A percentile compares a stretch with the other conserved stretches of the same genome.
Evolutionary conservation across 2,797 vertebrate genomes (phyloP).

Genomic region (Acomys russatus): DNA sequence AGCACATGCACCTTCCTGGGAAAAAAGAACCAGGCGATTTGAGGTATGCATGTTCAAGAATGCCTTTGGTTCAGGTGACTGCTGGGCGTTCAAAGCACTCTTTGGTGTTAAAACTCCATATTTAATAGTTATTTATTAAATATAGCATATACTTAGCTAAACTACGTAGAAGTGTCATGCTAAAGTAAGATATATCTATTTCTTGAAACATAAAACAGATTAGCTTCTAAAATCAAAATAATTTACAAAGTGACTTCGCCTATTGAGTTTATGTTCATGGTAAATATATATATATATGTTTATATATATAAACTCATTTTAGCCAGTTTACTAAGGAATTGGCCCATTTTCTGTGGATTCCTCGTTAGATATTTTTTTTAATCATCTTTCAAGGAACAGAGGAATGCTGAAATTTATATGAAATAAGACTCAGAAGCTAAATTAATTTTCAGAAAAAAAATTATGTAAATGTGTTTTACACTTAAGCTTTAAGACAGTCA

Average conservation of each 20-base stretch:
- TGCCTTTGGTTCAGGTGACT: slow-evolving; percentile 58
- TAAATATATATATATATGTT: slow-evolving; percentile 45
- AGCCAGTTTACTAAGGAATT: slow-evolving; percentile 58
- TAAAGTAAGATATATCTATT: slow-evolving; percentile 18
- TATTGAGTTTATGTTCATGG: slow-evolving; percentile 55
- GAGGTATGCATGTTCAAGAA: slow-evolving; percentile 86
- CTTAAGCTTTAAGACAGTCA: slow-evolving; percentile 40
- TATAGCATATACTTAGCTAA: not conserved
- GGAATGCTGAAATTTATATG: slow-evolving; percentile 55
- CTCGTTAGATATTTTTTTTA: slow-evolving; percentile 30
- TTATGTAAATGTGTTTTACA: not conserved
- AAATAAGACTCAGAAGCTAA: slow-evolving; percentile 33
- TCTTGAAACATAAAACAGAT: slow-evolving; percentile 66
- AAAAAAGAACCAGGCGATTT: slow-evolving; percentile 62
- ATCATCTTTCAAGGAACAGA: slow-evolving; percentile 29
- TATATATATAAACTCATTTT: slow-evolving; percentile 50
- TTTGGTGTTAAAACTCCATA: slow-evolving; percentile 19
- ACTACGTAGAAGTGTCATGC: slow-evolving; percentile 39
- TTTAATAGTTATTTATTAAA: slow-evolving; percentile 55
- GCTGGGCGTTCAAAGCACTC: slow-evolving; percentile 42
- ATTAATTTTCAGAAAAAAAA: slow-evolving; percentile 57
- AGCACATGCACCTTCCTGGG: slow-evolving; percentile 66
- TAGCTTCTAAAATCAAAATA: slow-evolving; percentile 38
- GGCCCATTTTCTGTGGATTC: slow-evolving; percentile 46
- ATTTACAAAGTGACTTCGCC: slow-evolving; percentile 45